Evolutionary conservation across 2,888 invertebrate genomes (phyloP), one percentile per base, ranked within the genome.

Genomic region (Xestobium rufovillosum): DNA sequence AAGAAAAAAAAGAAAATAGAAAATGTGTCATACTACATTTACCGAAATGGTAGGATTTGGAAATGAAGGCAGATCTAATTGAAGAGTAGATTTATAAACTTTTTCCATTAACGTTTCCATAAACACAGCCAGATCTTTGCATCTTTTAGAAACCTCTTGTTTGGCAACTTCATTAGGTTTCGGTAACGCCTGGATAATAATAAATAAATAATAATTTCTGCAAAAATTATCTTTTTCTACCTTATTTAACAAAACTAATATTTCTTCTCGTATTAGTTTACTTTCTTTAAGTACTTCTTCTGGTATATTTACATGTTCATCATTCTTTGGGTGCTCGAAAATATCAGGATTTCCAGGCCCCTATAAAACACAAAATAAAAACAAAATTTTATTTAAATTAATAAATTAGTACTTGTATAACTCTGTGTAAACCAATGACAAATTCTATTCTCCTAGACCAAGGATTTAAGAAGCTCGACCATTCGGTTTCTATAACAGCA

Each of bases 391-490:
- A 17, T 6, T 9, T 14, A 34, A 16, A 12, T 19, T 11, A 3
- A 15, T 14, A 9, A 27, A 10, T 23, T 16, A 9, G 61, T 64
- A 81, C 83, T 72, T 83, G 77, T 42, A 85, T 56, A 1, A 92
- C 78, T 38, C 77, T 69, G 66, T 92, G 88, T 58, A 88, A 80
- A 16, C 88, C 91, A 49, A 83, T 81, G 34, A 95, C 80, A 61
- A 91, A 90, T 59, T 95, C 94, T 34, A 95, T 67, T 62, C 84
- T 81, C 57, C 78, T 78, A 0, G 88, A 84, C 94, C 94, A 95
- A 0, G 94, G 94, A 68, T 95, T 94, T 29, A 91, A 76, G 59
- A 91, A 92, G 43, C 86, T 83, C 0, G 88, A 83, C 91, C 92
- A 95, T 60, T 92, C 90, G 0, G 92, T 90, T 64, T 90, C 86